phyloP scores from a whole-genome alignment of 2,888 invertebrate genomes.

The Dilophus febrilis region DNA sequence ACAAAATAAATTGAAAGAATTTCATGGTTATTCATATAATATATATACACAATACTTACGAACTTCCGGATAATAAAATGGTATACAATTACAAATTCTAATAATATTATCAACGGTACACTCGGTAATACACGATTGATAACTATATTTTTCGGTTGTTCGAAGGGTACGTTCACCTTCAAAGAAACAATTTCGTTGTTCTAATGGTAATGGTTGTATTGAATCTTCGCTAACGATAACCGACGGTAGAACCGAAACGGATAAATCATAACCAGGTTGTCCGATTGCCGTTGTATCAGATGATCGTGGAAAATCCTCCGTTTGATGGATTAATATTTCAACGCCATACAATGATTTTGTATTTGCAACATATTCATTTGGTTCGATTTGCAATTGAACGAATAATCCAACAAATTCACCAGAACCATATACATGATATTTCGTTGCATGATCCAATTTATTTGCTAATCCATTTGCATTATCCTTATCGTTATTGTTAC shows the following conservation, averaged over 20 bases:
- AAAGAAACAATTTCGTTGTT: slow-evolving; percentile 1
- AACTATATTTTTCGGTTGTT: not conserved
- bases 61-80: slow-evolving; percentile 25
- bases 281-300: slow-evolving; percentile 14
- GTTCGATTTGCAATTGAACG: slow-evolving; percentile 18
- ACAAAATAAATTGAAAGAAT: too few species aligned
- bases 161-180: not conserved
- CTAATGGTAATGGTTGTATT: not conserved
- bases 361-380: slow-evolving; percentile 16
- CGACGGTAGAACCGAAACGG: not conserved
- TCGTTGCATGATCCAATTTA: too few species aligned
- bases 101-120: slow-evolving; percentile 20
- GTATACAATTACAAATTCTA: slow-evolving; percentile 23
- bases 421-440: not conserved
- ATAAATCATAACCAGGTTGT: not conserved
- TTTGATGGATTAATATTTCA: slow-evolving; percentile 24
- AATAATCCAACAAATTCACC: slow-evolving; percentile 19
- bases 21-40: too few species aligned
- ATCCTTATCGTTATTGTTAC: too few species aligned
- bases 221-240: not conserved
- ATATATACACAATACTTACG: slow-evolving; percentile 15
- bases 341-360: slow-evolving; percentile 18
- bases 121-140: slow-evolving; percentile 18
- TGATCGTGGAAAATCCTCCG: slow-evolving; percentile 21
- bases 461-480: too few species aligned